Percentiles rank a stretch among this genome's conserved stretches.
Conservation (phyloP, 1,140 invertebrate genomes). For the Neelides sp. region DNA sequence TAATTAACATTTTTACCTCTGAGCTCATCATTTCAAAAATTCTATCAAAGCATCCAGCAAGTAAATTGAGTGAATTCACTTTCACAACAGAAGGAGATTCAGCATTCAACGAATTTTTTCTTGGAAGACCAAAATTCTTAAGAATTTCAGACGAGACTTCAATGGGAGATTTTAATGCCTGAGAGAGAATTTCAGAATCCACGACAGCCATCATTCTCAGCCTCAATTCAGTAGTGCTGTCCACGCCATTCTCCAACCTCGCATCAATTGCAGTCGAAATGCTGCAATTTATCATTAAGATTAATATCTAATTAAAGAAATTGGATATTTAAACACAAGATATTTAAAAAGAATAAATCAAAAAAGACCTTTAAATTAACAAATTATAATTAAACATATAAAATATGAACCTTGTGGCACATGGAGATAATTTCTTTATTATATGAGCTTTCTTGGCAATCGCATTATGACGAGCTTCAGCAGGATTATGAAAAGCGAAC, state of each 20-base stretch:
- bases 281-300: too few species aligned
- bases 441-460: neutral
- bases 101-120: neutral
- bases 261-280: slow-evolving; percentile 33
- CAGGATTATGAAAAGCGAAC: slow-evolving; percentile 10
- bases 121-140: neutral
- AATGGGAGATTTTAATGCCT: slow-evolving; percentile 18
- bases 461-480: slow-evolving; percentile 1
- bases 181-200: slow-evolving; percentile 23
- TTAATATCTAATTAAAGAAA: too few species aligned
- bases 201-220: slow-evolving; percentile 33
- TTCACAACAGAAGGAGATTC: neutral
- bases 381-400: neutral
- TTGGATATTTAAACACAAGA: too few species aligned
- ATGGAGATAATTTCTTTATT: slow-evolving; percentile 17
- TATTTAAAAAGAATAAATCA: too few species aligned
- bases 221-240: slow-evolving; percentile 31
- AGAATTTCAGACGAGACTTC: slow-evolving; percentile 19
- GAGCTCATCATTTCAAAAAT: slow-evolving; percentile 29
- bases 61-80: slow-evolving; percentile 14
- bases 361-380: neutral
- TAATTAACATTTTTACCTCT: slow-evolving; percentile 24
- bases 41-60: slow-evolving; percentile 21
- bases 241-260: slow-evolving; percentile 32
- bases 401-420: slow-evolving; percentile 8